Evolutionary conservation across 2,888 invertebrate genomes (phyloP).

Genomic region (Ceratothoa steindachneri): DNA sequence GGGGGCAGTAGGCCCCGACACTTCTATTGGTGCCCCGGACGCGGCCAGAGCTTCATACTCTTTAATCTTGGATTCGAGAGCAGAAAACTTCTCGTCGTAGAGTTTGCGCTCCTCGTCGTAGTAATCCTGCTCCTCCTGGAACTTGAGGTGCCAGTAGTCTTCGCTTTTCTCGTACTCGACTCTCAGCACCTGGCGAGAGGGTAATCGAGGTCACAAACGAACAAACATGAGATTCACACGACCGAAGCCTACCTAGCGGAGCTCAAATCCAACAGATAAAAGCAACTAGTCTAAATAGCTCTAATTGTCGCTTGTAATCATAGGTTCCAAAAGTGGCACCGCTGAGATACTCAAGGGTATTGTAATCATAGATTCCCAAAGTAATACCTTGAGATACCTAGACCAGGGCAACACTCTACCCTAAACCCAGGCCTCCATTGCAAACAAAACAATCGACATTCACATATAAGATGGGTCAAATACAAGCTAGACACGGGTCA

Average conservation of each 20-base stretch:
- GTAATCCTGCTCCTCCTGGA: slow-evolving; percentile 70
- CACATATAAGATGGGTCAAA: no score
- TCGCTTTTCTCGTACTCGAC: slow-evolving; percentile 78
- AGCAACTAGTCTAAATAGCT: no score
- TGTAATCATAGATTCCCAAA: no score
- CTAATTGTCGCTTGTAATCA: no score
- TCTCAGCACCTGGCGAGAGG: slow-evolving; percentile 60
- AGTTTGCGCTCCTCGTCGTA: slow-evolving; percentile 60
- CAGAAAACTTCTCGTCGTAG: slow-evolving; percentile 64
- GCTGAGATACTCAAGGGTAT: no score
- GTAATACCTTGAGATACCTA: no score
- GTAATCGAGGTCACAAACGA: neutral
- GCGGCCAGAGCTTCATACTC: slow-evolving; percentile 36
- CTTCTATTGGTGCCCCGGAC: neutral
- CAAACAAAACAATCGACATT: no score
- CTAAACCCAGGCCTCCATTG: no score
- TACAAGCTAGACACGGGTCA: no score
- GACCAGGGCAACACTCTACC: no score
- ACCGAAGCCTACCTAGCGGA: neutral
- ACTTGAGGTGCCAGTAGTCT: slow-evolving; percentile 74
- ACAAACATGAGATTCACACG: neutral
- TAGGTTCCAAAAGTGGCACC: no score
- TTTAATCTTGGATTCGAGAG: slow-evolving; percentile 66
- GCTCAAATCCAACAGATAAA: no score
- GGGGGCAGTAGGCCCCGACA: neutral